These are phyloP conservation scores for Macrophya alboannulata DNA, from an alignment of 2,888 invertebrate genomes.

Conservation along the genomic window DNA sequence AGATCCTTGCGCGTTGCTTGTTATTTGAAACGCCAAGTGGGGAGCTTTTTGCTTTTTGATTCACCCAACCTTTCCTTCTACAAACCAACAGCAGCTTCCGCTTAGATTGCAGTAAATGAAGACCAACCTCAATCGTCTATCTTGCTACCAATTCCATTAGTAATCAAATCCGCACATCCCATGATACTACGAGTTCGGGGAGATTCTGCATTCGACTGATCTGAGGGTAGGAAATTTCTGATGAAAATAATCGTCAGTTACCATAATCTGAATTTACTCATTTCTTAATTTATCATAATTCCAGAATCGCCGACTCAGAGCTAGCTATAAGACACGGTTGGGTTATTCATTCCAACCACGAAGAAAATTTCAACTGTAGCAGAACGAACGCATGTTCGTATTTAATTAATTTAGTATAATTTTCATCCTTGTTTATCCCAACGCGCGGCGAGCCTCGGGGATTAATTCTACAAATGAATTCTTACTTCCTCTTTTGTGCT, in stretches of 20 bases:
- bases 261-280: neutral
- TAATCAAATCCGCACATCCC: neutral
- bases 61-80: neutral
- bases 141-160: neutral
- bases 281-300: neutral
- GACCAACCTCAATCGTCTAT: neutral
- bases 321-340: neutral
- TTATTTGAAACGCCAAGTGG: slow-evolving; percentile 32
- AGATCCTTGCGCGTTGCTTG: slow-evolving; percentile 12
- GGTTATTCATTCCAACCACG: slow-evolving; percentile 1
- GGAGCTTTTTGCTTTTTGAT: slow-evolving; percentile 33
- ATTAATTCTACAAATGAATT: slow-evolving; percentile 15
- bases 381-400: neutral
- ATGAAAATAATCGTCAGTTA: neutral
- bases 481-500: neutral
- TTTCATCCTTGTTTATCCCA: slow-evolving; percentile 1
- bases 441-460: neutral
- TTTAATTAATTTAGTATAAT: slow-evolving; percentile 36
- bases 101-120: neutral
- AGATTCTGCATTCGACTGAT: neutral
- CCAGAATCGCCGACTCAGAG: neutral
- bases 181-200: neutral
- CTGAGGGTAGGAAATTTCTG: neutral
- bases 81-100: slow-evolving; percentile 1
- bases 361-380: neutral